Evolutionary conservation across 1,140 invertebrate species (phyloP).

Genomic region (Vollenhovia emeryi): DNA sequence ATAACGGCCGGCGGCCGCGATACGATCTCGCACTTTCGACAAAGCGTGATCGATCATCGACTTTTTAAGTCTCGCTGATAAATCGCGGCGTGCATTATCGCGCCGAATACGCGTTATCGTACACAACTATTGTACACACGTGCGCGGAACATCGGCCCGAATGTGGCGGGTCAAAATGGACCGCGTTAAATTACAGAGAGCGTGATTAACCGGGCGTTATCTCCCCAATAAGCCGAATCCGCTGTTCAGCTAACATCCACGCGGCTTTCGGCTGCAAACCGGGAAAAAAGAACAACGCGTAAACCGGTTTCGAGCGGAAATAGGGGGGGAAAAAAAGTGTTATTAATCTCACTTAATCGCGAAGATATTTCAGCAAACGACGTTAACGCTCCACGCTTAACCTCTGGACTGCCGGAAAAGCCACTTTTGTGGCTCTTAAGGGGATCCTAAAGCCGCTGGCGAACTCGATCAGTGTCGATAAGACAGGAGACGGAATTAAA

Average conservation of each 20-base stretch:
- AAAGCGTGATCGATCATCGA: constrained; percentile 46
- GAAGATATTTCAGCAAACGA: background rate
- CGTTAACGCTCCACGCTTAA: background rate
- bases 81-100: constrained; percentile 43
- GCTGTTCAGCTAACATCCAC: background rate
- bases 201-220: constrained; percentile 19
- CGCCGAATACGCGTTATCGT: constrained; percentile 14
- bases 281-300: no score
- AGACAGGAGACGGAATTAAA: no score
- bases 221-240: background rate
- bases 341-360: background rate
- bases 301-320: background rate
- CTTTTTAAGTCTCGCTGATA: constrained; percentile 19
- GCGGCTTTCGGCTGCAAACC: background rate
- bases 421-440: no score
- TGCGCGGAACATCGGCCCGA: background rate
- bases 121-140: constrained; percentile 18
- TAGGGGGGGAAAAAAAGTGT: no score
- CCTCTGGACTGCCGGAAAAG: no score
- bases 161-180: constrained; percentile 16
- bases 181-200: constrained; percentile 13
- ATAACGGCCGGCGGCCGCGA: background rate
- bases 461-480: no score
- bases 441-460: no score
- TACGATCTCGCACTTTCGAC: constrained; percentile 47